Percentiles rank a stretch among this genome's conserved stretches.
phyloP scores from a whole-genome alignment of 2,113 vertebrate genomes.

The Datnioides undecimradiatus region DNA sequence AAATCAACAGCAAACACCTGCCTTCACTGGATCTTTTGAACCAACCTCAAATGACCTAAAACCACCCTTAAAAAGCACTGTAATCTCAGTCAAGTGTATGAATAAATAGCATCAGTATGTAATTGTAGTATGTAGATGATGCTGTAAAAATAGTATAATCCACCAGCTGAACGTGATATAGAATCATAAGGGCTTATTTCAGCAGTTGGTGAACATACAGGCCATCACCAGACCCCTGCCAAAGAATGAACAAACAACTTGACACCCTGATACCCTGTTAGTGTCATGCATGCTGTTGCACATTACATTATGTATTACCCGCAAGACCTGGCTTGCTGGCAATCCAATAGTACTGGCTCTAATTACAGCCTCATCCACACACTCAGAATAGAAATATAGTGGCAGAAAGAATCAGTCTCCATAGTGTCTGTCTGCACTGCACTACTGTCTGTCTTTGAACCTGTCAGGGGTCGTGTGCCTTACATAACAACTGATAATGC shows the following conservation, averaged over 20 bases:
- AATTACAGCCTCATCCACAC: conserved; percentile 49
- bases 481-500: neutral
- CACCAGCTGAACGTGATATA: neutral
- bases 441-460: neutral
- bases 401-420: conserved; percentile 7
- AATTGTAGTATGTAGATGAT: neutral
- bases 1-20: too few relatives aligned
- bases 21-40: too few relatives aligned
- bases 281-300: conserved; percentile 16
- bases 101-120: neutral
- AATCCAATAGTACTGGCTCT: conserved; percentile 14
- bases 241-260: neutral
- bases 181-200: neutral
- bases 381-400: conserved; percentile 46
- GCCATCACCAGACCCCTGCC: neutral
- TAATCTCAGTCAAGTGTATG: too few relatives aligned
- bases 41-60: too few relatives aligned
- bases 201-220: neutral
- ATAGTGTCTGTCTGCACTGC: conserved; percentile 21
- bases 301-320: conserved; percentile 40
- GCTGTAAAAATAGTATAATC: neutral
- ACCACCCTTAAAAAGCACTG: too few relatives aligned
- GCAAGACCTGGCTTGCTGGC: conserved; percentile 10
- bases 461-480: neutral
- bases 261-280: conserved; percentile 1